phyloP scores from a whole-genome alignment of 2,888 invertebrate genomes.

The Cephonodes hylas region DNA sequence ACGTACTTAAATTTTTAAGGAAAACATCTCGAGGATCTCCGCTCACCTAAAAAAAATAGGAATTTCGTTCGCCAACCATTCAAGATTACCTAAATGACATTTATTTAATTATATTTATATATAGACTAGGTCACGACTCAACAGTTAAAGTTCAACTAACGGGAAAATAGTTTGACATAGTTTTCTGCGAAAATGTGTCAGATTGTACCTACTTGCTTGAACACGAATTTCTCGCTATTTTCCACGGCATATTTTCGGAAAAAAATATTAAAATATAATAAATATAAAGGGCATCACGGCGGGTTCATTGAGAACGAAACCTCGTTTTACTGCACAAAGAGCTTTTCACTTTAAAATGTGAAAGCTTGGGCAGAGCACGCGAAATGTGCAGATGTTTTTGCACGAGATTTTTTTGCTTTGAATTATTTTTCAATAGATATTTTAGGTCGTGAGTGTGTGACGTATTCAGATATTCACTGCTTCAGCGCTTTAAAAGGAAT shows the following conservation, averaged over 20 bases:
- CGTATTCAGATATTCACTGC: background rate
- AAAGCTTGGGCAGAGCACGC: slow-evolving; percentile 47
- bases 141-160: too few relatives aligned
- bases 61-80: too few relatives aligned
- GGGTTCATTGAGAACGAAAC: slow-evolving; percentile 50
- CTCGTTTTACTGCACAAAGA: slow-evolving; percentile 61
- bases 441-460: background rate
- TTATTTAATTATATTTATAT: too few relatives aligned
- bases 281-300: slow-evolving; percentile 28
- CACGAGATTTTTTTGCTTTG: background rate
- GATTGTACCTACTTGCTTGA: background rate
- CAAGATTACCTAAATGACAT: too few relatives aligned
- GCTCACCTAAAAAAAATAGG: too few relatives aligned
- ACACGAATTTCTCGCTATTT: background rate
- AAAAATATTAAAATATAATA: slow-evolving; percentile 37
- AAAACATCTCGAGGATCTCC: too few relatives aligned
- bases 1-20: too few relatives aligned
- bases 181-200: background rate
- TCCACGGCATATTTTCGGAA: slow-evolving; percentile 15
- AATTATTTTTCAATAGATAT: background rate
- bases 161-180: background rate
- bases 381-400: background rate
- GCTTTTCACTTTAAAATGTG: slow-evolving; percentile 67
- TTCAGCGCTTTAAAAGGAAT: background rate
- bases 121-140: too few relatives aligned